Percentiles rank a stretch among this genome's conserved stretches.
These are phyloP conservation scores for Pogonognathellus flavescens DNA, from an alignment of 1,140 invertebrate species.

Conservation along the genomic window DNA sequence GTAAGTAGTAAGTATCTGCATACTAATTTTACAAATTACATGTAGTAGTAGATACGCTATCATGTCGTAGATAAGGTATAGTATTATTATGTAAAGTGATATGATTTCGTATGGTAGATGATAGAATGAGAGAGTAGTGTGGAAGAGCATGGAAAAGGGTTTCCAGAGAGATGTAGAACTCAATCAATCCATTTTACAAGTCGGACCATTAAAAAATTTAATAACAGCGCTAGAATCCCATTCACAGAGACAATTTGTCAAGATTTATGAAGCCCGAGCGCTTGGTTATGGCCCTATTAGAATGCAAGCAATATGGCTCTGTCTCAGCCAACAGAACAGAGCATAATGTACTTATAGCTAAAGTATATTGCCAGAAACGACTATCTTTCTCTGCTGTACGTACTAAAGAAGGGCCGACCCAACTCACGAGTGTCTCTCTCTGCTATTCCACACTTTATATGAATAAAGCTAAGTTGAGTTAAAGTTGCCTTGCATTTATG, in stretches of 20 bases:
- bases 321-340: conserved; percentile 50
- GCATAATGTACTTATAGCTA: background rate
- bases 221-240: conserved; percentile 66
- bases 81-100: conserved; percentile 10
- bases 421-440: conserved; percentile 47
- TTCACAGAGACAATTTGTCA: conserved; percentile 67
- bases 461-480: conserved; percentile 27
- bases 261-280: conserved; percentile 66
- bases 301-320: conserved; percentile 66
- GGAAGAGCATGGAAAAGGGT: conserved; percentile 18
- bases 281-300: conserved; percentile 66
- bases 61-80: background rate
- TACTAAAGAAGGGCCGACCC: conserved; percentile 16
- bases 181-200: conserved; percentile 67
- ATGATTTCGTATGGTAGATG: conserved; percentile 19
- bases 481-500: conserved; percentile 48
- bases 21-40: background rate
- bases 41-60: background rate
- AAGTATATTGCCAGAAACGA: conserved; percentile 18
- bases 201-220: conserved; percentile 67
- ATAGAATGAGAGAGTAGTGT: conserved; percentile 34
- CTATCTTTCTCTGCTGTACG: background rate
- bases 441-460: conserved; percentile 10
- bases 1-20: background rate
- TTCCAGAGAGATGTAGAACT: conserved; percentile 61